Conservation (phyloP, 2,113 vertebrate species). For the Rhabdomys dilectus region DNA sequence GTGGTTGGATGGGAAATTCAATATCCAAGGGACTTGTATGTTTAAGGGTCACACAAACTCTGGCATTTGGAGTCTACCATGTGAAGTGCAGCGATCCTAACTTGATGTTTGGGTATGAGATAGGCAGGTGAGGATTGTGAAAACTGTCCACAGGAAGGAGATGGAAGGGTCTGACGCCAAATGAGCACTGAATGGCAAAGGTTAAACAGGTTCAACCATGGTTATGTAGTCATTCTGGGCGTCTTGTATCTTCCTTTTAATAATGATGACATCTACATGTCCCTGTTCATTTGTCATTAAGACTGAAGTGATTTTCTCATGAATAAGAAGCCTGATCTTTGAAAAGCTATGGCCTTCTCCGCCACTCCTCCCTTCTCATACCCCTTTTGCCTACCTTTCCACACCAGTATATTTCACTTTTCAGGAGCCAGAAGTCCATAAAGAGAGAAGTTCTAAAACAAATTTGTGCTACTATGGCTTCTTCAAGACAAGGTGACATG, state of each 20-base stretch:
- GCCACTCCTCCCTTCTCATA: background rate
- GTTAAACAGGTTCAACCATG: background rate
- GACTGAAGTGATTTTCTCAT: conserved; percentile 7
- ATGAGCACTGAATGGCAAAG: background rate
- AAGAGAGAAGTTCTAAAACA: background rate
- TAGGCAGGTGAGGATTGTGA: background rate
- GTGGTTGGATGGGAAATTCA: background rate
- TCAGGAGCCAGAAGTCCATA: background rate
- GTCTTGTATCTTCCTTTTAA: conserved; percentile 37
- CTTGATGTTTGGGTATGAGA: conserved; percentile 1
- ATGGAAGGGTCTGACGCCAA: background rate
- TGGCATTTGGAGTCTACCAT: conserved; percentile 1
- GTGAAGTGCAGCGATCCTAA: conserved; percentile 41
- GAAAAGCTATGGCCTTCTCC: background rate
- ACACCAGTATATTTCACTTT: background rate
- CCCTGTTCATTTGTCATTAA: background rate
- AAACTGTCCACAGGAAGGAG: background rate
- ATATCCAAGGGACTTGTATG: background rate
- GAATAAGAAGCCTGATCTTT: background rate
- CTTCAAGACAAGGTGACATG: background rate
- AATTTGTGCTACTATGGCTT: background rate
- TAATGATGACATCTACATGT: background rate
- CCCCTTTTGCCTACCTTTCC: background rate
- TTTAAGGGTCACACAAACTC: conserved; percentile 3
- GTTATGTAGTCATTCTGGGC: background rate